A percentile compares a stretch with the other conserved stretches of the same genome.
Conservation (phyloP, 2,113 vertebrate genomes). For the Cryptomyrus ogoouensis region DNA sequence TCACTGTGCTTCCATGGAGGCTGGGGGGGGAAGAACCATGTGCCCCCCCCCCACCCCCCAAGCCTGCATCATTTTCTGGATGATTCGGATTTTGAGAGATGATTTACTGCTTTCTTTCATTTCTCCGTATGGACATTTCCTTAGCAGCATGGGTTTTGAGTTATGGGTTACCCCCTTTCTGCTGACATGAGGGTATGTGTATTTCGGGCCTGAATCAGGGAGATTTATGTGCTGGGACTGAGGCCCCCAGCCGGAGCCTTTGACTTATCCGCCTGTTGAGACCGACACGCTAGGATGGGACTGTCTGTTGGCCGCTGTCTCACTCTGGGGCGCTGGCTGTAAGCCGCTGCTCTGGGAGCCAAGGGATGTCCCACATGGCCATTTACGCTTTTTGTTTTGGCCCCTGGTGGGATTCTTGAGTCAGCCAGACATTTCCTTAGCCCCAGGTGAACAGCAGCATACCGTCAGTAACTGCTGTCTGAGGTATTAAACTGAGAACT, state of each 20-base stretch:
- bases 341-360: not conserved
- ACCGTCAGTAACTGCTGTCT: not conserved
- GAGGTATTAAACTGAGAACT: not conserved
- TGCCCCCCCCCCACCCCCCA: not conserved
- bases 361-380: constrained; percentile 7
- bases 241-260: constrained; percentile 1
- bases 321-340: constrained; percentile 19
- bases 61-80: not conserved
- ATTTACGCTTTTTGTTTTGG: constrained; percentile 17
- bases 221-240: constrained; percentile 20
- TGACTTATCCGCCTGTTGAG: constrained; percentile 20
- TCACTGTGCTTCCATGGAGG: not conserved
- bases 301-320: constrained; percentile 14
- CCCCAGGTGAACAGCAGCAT: not conserved
- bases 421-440: constrained; percentile 9
- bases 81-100: not conserved
- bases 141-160: not conserved
- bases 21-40: not conserved
- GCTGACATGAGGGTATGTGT: constrained; percentile 7
- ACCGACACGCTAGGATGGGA: not conserved
- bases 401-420: not conserved
- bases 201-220: not conserved
- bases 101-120: constrained; percentile 11
- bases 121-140: constrained; percentile 4
- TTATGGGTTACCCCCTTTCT: not conserved